Evolutionary conservation across 37 sponge, comb jelly and placozoan genomes (phyloP), one percentile per base, ranked within the genome.

Genomic region (Diacarnus erythraeanus): DNA sequence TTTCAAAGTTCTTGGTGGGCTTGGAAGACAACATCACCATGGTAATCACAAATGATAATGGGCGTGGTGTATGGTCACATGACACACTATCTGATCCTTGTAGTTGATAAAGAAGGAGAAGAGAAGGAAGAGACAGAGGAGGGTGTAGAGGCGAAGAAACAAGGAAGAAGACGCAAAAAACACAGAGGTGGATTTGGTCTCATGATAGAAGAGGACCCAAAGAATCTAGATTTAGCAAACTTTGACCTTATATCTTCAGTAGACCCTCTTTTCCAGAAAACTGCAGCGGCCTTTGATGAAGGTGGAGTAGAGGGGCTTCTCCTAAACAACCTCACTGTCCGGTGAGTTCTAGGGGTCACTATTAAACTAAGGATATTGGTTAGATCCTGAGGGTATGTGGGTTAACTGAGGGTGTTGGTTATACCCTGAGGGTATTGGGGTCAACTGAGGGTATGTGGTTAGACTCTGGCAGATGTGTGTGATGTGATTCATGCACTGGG

Each of bases 261-360:
- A 2, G 97, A 97, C 74, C 97, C 97, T 34, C 44, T 94, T 40
- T 91, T 87, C 66, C 57, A 83, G 78, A 85, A 91, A 63, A 85
- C 78, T 0, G 80, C 85, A 23, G 89, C 94, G 26, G 83, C 87
- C 21, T 88, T 94, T 75, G 97, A 97, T 81, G 92, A 94, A 42
- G 92, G 87, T 33, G 90, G 92, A 43, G 81, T 82, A 0, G 86
- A 71, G 22, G 89, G 90, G 1, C 74, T 97, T 54, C 79, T 97
- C 22, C 27, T 94, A 34, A 80, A 86, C 60, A 80, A 89, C 69
- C 58, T 94, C 15, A 27, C 22, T 20, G 56, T 54, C 35, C 38
- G 57, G 74, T 74, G 27, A n/a, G n/a, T n/a, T 23, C 18, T n/a
- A n/a, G n/a, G n/a, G n/a, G n/a, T n/a, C n/a, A n/a, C n/a, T n/a